Conservation (phyloP, 2,888 invertebrate genomes). For the Cephus pulcher region DNA sequence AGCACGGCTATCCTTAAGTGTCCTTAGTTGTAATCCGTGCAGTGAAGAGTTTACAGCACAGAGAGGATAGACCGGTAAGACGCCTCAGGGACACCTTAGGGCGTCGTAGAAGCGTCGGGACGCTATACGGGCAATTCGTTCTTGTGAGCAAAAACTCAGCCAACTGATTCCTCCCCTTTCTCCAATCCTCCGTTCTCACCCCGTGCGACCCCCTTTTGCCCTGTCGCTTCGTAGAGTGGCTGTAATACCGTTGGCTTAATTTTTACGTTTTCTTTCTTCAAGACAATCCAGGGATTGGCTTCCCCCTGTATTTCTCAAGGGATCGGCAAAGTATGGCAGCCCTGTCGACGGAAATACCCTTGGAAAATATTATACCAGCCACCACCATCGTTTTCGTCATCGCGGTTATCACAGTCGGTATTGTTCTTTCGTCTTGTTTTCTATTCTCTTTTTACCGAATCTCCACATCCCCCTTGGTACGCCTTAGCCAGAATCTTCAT, state of each 20-base stretch:
- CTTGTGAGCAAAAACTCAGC: neutral
- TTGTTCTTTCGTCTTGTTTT: neutral
- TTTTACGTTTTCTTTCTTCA: conserved; percentile 29
- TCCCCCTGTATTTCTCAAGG: conserved; percentile 40
- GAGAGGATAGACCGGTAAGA: neutral
- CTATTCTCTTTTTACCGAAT: neutral
- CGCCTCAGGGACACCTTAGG: conserved; percentile 19
- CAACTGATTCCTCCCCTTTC: neutral
- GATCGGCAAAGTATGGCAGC: conserved; percentile 25
- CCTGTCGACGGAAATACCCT: neutral
- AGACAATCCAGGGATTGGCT: conserved; percentile 41
- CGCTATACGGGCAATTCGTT: conserved; percentile 14
- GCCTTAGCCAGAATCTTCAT: neutral
- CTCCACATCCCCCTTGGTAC: accelerated
- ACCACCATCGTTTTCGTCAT: neutral
- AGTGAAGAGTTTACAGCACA: neutral
- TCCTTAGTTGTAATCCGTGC: neutral
- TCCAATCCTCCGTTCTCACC: neutral
- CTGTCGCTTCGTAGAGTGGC: too few relatives aligned
- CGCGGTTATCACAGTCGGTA: neutral
- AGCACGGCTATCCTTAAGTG: neutral
- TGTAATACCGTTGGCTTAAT: conserved; percentile 35
- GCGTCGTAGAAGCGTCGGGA: conserved; percentile 3
- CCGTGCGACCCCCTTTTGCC: too few relatives aligned
- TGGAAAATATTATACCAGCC: neutral